Percentiles rank a stretch among this genome's conserved stretches.
These are phyloP conservation scores for Penaeus chinensis DNA, from an alignment of 1,140 invertebrate genomes.

Conservation along the genomic window DNA sequence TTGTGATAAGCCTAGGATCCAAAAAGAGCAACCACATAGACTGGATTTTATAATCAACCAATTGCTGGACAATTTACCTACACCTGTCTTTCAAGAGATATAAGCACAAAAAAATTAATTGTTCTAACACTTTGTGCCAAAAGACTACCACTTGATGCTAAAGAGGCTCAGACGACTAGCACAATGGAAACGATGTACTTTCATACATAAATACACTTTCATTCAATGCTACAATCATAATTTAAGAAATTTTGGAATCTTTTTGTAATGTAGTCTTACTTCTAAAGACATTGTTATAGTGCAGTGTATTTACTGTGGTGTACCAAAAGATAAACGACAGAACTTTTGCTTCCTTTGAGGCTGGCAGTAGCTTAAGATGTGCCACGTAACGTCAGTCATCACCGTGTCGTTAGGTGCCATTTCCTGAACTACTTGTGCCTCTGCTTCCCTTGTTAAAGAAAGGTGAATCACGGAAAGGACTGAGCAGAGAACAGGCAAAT, in stretches of 20 bases:
- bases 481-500: too few species aligned
- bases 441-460: too few species aligned
- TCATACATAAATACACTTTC: slow-evolving; percentile 46
- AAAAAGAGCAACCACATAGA: slow-evolving; percentile 41
- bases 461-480: too few species aligned
- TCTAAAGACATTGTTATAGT: slow-evolving; percentile 31
- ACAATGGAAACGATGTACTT: slow-evolving; percentile 39
- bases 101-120: slow-evolving; percentile 52
- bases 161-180: slow-evolving; percentile 36
- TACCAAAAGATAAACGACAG: slow-evolving; percentile 18
- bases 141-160: slow-evolving; percentile 27
- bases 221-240: slow-evolving; percentile 44
- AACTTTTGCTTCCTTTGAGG: slow-evolving; percentile 21
- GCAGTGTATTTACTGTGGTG: slow-evolving; percentile 39
- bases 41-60: slow-evolving; percentile 49
- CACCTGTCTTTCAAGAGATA: slow-evolving; percentile 54
- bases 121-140: slow-evolving; percentile 54
- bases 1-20: slow-evolving; percentile 52
- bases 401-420: too few species aligned
- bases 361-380: too few species aligned
- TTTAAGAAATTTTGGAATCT: slow-evolving; percentile 47
- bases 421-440: too few species aligned
- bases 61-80: slow-evolving; percentile 54
- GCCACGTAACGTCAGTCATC: too few species aligned
- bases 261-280: slow-evolving; percentile 52